These are phyloP conservation scores for Incurvaria masculella DNA, from an alignment of 2,888 invertebrate species.

Conservation along the genomic window DNA sequence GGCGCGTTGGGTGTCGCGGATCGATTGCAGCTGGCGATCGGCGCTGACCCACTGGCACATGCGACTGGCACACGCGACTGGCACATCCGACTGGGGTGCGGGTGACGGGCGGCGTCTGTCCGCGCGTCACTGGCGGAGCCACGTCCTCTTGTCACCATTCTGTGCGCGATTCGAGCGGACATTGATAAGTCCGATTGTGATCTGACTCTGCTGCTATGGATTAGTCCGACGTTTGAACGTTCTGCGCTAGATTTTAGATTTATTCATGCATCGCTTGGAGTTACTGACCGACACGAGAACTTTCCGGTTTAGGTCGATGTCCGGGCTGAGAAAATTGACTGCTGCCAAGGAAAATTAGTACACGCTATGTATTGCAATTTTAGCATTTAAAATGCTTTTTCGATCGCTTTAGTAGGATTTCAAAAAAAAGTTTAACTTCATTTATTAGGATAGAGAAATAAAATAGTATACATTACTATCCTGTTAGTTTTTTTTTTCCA, in stretches of 20 bases:
- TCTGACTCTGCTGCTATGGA: background rate
- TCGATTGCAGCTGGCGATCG: background rate
- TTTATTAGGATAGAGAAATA: too few relatives aligned
- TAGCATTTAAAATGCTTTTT: too few relatives aligned
- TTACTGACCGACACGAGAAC: too few relatives aligned
- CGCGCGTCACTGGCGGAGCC: too few relatives aligned
- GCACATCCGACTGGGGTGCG: background rate
- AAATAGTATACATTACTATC: too few relatives aligned
- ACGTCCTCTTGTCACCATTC: background rate
- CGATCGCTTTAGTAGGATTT: too few relatives aligned
- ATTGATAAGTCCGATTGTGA: background rate
- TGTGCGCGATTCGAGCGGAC: background rate
- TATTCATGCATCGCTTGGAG: background rate
- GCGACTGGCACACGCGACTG: background rate
- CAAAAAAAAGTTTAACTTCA: too few relatives aligned
- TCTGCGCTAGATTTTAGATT: background rate
- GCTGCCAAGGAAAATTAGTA: too few relatives aligned
- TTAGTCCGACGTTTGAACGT: background rate
- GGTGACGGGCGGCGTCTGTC: background rate
- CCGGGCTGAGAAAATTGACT: too few relatives aligned
- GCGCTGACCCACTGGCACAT: background rate
- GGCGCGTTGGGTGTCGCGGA: background rate
- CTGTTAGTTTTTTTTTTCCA: too few relatives aligned
- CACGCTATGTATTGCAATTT: too few relatives aligned
- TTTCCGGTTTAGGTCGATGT: too few relatives aligned